phyloP scores from a whole-genome alignment of 1,140 invertebrate species.

The Apis florea region DNA sequence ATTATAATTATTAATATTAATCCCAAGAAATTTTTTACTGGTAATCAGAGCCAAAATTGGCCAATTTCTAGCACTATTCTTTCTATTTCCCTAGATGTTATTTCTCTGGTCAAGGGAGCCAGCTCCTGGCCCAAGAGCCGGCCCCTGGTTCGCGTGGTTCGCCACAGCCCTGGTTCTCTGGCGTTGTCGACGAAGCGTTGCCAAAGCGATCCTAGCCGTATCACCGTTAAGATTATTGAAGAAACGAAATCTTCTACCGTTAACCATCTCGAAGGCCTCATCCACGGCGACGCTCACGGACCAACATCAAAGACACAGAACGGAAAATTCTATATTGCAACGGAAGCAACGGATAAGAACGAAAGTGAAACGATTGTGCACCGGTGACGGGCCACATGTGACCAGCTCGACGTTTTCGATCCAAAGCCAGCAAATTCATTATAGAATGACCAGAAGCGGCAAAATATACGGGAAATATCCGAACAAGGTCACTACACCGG shows the following conservation, averaged over 20 bases:
- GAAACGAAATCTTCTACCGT: constrained; percentile 28
- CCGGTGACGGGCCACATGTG: constrained; percentile 68
- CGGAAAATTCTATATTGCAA: constrained; percentile 14
- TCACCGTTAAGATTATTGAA: constrained; percentile 65
- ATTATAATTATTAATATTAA: no score
- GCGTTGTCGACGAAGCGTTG: constrained; percentile 69
- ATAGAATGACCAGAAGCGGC: constrained; percentile 76
- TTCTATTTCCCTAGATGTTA: constrained; percentile 65
- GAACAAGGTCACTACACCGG: constrained; percentile 46
- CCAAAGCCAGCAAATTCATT: constrained; percentile 67
- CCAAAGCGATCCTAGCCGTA: constrained; percentile 62
- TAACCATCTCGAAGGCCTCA: constrained; percentile 31
- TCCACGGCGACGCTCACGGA: constrained; percentile 20
- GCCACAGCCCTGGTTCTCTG: constrained; percentile 71
- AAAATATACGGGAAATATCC: constrained; percentile 76
- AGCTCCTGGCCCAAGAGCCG: constrained; percentile 56
- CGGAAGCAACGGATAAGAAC: constrained; percentile 56
- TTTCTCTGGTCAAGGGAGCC: constrained; percentile 73
- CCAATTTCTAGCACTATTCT: no score
- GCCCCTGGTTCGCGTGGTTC: constrained; percentile 76
- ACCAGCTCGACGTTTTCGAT: constrained; percentile 44
- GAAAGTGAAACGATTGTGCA: constrained; percentile 69
- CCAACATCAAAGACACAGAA: constrained; percentile 22
- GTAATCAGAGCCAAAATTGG: no score
- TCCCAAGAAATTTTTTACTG: no score